Conservation (phyloP, 2,113 vertebrate species). For the Colius striatus region DNA sequence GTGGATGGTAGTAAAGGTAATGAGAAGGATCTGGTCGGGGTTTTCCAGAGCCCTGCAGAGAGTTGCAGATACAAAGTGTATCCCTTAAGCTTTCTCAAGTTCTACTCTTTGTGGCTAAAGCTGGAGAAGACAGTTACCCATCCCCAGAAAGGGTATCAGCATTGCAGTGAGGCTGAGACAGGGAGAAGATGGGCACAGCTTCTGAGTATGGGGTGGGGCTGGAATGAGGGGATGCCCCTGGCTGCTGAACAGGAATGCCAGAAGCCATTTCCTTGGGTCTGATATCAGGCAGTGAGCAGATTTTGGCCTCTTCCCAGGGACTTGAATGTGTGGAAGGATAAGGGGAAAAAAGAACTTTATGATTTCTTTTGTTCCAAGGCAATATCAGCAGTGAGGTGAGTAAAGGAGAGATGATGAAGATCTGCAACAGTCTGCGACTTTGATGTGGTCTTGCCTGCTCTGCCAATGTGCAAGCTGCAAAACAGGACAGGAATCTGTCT, state of each 20-base stretch:
- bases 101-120: background rate
- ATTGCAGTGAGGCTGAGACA: background rate
- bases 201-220: background rate
- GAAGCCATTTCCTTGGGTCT: background rate
- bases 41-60: background rate
- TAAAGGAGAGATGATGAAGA: constrained; percentile 13
- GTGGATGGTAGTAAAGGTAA: background rate
- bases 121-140: background rate
- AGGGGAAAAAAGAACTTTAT: background rate
- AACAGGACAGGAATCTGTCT: background rate
- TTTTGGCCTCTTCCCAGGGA: background rate
- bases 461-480: background rate
- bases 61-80: background rate
- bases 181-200: background rate
- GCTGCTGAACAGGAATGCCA: background rate
- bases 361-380: constrained; percentile 41
- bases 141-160: background rate
- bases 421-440: constrained; percentile 14
- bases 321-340: background rate
- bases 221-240: background rate
- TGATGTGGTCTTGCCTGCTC: constrained; percentile 7
- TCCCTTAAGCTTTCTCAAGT: background rate
- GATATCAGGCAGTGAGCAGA: background rate
- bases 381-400: constrained; percentile 11
- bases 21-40: background rate